Conservation (phyloP, 1,140 invertebrate genomes). For the Phymorhynchus buccinoides region DNA sequence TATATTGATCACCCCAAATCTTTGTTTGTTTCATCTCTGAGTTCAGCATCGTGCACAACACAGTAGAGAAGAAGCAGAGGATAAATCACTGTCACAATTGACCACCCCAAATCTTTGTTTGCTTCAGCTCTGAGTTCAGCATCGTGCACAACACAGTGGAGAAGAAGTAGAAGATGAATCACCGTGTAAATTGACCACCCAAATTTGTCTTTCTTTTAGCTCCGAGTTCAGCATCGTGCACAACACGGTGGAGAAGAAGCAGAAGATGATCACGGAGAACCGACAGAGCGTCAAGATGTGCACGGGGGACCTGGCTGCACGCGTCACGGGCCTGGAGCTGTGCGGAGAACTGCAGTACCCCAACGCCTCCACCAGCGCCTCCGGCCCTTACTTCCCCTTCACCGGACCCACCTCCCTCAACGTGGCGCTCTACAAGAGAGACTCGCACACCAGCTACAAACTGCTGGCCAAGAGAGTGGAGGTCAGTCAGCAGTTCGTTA, state of each 20-base stretch:
- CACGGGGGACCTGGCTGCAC: slow-evolving; percentile 60
- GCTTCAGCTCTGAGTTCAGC: slow-evolving; percentile 14
- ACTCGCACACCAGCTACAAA: slow-evolving; percentile 77
- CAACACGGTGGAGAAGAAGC: slow-evolving; percentile 24
- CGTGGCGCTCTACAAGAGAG: slow-evolving; percentile 85
- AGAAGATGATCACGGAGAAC: slow-evolving; percentile 71
- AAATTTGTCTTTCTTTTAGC: not conserved
- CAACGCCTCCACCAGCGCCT: slow-evolving; percentile 77
- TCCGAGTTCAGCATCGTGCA: slow-evolving; percentile 28
- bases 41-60: too few species aligned
- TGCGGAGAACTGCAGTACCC: slow-evolving; percentile 85
- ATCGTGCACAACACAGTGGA: slow-evolving; percentile 25
- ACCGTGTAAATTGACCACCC: too few species aligned
- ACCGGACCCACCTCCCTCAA: slow-evolving; percentile 86
- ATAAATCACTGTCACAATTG: too few species aligned
- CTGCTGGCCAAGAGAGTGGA: slow-evolving; percentile 68
- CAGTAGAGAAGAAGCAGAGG: too few species aligned
- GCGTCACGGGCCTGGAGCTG: slow-evolving; percentile 85
- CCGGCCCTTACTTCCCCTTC: slow-evolving; percentile 83
- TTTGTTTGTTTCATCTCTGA: too few species aligned
- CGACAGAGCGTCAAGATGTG: slow-evolving; percentile 78
- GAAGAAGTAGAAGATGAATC: slow-evolving; percentile 20
- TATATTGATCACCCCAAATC: too few species aligned
- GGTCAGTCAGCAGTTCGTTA: slow-evolving; percentile 45
- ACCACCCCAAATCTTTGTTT: too few species aligned